Conservation (phyloP, 2,113 vertebrate species). For the Notarius quadriscutis region DNA sequence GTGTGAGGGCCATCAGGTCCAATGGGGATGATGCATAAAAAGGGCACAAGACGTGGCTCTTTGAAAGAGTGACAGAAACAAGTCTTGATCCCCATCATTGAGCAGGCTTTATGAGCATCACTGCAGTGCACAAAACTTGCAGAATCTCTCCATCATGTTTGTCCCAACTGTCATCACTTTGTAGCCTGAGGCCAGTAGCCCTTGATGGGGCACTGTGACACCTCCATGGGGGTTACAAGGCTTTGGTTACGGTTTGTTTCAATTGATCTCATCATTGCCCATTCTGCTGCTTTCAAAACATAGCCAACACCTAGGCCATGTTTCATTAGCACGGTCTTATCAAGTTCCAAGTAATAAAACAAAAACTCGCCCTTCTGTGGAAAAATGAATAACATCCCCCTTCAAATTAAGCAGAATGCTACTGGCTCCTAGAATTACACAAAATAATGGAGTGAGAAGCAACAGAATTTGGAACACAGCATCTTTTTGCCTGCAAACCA, state of each 20-base stretch:
- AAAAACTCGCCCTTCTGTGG: neutral
- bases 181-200: neutral
- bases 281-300: neutral
- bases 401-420: neutral
- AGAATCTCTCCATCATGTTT: neutral
- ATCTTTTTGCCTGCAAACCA: neutral
- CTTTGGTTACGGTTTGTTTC: neutral
- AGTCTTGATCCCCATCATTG: slow-evolving; percentile 7
- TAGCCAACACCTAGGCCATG: neutral
- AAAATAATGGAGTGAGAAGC: neutral
- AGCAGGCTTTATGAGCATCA: neutral
- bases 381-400: neutral
- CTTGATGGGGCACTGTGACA: neutral
- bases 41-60: slow-evolving; percentile 9
- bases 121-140: neutral
- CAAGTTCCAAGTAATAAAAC: neutral
- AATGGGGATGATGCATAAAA: slow-evolving; percentile 10
- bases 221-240: neutral
- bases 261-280: neutral
- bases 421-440: neutral
- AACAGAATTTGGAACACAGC: neutral
- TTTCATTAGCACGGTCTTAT: neutral
- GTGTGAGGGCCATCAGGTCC: neutral
- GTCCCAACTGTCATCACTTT: slow-evolving; percentile 11
- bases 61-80: slow-evolving; percentile 10